These are phyloP conservation scores for Drosophila takahashii DNA, from an alignment of 1,140 invertebrate species.

Conservation along the genomic window DNA sequence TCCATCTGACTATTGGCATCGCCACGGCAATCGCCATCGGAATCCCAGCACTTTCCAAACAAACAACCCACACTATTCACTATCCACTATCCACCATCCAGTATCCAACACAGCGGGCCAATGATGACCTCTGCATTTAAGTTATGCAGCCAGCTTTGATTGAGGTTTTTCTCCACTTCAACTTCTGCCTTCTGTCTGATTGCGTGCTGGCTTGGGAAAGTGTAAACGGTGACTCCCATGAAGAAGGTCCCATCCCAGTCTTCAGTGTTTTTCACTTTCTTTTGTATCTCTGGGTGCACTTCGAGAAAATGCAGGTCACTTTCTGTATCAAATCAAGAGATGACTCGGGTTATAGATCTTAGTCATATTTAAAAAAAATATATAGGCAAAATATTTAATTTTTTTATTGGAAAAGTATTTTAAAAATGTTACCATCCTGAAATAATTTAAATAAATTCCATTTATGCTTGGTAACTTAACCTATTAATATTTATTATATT, in stretches of 20 bases:
- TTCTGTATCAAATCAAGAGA: neutral
- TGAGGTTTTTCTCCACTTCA: slow-evolving; percentile 67
- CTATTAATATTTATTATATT: too few relatives aligned
- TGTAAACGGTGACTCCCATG: slow-evolving; percentile 75
- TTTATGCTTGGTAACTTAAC: too few relatives aligned
- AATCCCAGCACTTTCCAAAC: slow-evolving; percentile 8
- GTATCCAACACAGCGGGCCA: slow-evolving; percentile 23
- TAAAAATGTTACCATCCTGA: too few relatives aligned
- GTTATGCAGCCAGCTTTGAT: slow-evolving; percentile 78
- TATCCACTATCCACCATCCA: too few relatives aligned
- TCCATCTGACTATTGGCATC: slow-evolving; percentile 71
- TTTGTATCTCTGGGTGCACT: slow-evolving; percentile 32
- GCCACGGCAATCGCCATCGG: slow-evolving; percentile 18
- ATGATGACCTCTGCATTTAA: slow-evolving; percentile 79
- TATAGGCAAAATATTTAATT: too few relatives aligned
- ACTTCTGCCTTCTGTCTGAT: slow-evolving; percentile 48
- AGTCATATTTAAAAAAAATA: too few relatives aligned
- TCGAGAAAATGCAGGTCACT: neutral
- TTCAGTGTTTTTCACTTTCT: slow-evolving; percentile 77
- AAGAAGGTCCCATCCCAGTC: slow-evolving; percentile 48
- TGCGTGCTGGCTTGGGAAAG: slow-evolving; percentile 77
- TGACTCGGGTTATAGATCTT: neutral
- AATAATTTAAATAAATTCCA: too few relatives aligned
- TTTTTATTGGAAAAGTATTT: too few relatives aligned
- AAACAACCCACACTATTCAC: slow-evolving; percentile 29